Base-by-base conservation (phyloP, 2,888 invertebrate genomes). In the Emmelina monodactyla region DNA sequence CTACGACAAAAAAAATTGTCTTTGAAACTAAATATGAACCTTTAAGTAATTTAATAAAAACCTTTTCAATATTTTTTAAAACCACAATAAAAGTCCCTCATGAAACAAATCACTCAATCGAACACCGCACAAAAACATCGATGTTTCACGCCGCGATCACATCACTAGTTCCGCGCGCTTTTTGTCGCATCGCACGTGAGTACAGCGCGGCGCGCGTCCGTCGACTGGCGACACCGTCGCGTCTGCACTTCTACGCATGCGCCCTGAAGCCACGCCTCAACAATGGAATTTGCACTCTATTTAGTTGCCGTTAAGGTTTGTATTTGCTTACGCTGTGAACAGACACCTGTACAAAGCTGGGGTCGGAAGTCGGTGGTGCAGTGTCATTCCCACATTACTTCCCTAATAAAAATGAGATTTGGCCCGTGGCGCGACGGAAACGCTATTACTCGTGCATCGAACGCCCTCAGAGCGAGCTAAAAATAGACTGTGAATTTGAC, bases 371-470 rank as follows among this genome's bases (percentile, higher is more conserved):
- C 62, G 60, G 29, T 62, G 68, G 65, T 76, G 76, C 78, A 78
- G 65, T 72, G 76, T 76, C 75, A 75, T 72, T 76, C 70, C 72
- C 67, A 70, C 71, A 61, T 66, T 62, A 64, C 65, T 71, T 65
- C 69, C 61, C 66, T 65, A 68, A 70, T 75, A 73, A 70, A 71
- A 75, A 70, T 65, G 66, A 64, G 70, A 73, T 75, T 75, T 65
- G 62, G 55, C 60, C 47, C 45, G 52, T 41, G 45, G 40, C 41
- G 49, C 46, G 45, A 33, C 32, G 39, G 49, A 50, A 56, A 57
- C 50, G 42, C 47, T 50, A 56, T 59, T 58, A 55, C 22, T 37
- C 42, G 46, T 50, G 55, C 55, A 53, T 48, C 51, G 50, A 50
- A 44, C 46, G 44, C 7, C 7, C 12, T 22, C 10, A 19, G 14